Evolutionary conservation across 2,113 vertebrate species (phyloP), one percentile per base, ranked within the genome.

Genomic region (Ifrita kowaldi): DNA sequence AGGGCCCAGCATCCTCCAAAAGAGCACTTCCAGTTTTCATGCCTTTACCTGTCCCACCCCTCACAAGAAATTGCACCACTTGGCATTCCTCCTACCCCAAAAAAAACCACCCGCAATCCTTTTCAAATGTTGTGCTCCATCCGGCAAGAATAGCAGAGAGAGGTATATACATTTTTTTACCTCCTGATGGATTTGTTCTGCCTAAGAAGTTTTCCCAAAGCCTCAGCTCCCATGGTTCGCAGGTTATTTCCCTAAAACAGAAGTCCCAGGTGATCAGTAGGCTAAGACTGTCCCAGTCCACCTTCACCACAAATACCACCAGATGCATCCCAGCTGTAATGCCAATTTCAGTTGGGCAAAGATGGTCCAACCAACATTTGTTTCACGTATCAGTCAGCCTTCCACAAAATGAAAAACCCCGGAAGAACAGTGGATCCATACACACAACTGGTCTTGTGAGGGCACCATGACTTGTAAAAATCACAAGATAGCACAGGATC

Each of bases 211-310:
- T 97, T 98, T 46, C 98, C 99, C 97, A 99, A 96, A 41, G 98
- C 97, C 87, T 99, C 98, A 1, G 98, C 98, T 53, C 98, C 99
- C 24, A 87, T 6, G 2, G 97, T 97, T 95, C 98, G 98, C 75
- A 99, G 97, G 94, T 99, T 99, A 92, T 99, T 99, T 20, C 99
- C 99, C 99, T 99, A 90, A 67, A 96, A 96, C 7, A 87, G 46
- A 94, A 91, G 73, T 6, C 42, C 26, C 50, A 77, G 35, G 27
- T 42, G 35, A 76, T 65, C 27, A 90, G n/a, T 1, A 62, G 26
- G 22, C 67, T 41, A 24, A 0, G 8, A 23, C 35, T 23, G 4
- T 18, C 46, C 52, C 56, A 27, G 4, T 8, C 17, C 26, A 32
- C 16, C 21, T 24, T 46, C 10, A 39, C 35, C 69, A 84, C 49